These are phyloP conservation scores for Oreohelix idahoensis DNA, from an alignment of 1,140 invertebrate species.

Conservation along the genomic window DNA sequence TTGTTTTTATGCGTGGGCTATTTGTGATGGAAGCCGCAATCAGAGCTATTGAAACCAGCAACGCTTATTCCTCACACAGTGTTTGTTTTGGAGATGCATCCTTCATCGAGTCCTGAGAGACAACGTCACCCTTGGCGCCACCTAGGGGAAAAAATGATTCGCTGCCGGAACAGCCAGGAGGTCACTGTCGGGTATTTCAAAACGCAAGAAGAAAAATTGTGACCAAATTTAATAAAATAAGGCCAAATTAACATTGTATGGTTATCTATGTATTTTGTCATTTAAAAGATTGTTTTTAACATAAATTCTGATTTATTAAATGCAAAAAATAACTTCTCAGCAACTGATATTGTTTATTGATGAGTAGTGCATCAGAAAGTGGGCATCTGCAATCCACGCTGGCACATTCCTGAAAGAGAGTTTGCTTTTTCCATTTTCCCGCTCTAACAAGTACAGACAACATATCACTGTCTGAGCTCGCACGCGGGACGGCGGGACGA, in stretches of 20 bases:
- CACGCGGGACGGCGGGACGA: neutral
- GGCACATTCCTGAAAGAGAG: neutral
- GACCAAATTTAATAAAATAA: neutral
- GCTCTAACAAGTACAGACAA: neutral
- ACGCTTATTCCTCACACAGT: neutral
- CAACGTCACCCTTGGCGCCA: conserved; percentile 4
- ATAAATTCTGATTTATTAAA: neutral
- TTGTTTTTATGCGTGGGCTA: conserved; percentile 12
- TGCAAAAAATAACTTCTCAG: neutral
- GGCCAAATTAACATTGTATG: neutral
- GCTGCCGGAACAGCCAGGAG: neutral
- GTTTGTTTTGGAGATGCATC: conserved; percentile 19
- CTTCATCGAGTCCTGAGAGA: conserved; percentile 1
- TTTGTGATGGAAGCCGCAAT: conserved; percentile 16
- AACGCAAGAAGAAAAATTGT: neutral
- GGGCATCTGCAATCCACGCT: neutral
- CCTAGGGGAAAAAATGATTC: neutral
- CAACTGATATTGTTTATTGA: neutral
- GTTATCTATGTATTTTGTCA: neutral
- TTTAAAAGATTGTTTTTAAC: neutral
- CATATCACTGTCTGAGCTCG: neutral
- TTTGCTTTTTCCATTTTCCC: neutral
- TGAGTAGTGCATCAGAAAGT: too few relatives aligned
- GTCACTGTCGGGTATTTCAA: neutral
- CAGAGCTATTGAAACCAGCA: conserved; percentile 8